These are phyloP conservation scores for Lamprologus lemairii DNA, from an alignment of 2,113 vertebrate genomes.

Conservation along the genomic window DNA sequence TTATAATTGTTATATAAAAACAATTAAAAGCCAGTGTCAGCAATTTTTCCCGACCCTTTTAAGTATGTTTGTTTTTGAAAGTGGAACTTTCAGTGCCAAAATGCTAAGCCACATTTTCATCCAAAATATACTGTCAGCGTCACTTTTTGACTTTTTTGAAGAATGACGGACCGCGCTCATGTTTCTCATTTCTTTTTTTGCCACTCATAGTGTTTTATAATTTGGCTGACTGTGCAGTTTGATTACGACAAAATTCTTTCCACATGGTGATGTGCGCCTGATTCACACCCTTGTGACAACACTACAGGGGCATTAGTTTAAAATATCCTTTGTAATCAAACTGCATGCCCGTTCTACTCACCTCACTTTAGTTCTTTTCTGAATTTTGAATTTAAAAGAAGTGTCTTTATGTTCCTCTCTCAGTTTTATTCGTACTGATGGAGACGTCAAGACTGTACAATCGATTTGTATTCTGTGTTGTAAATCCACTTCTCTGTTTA, in stretches of 20 bases:
- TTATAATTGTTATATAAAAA: neutral
- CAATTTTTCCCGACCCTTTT: neutral
- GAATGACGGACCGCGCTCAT: neutral
- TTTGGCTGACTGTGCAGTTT: neutral
- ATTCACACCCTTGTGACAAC: neutral
- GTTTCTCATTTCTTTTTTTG: neutral
- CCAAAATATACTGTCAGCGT: neutral
- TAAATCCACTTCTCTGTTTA: neutral
- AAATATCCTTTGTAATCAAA: neutral
- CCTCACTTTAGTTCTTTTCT: neutral
- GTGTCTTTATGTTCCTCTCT: neutral
- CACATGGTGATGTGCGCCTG: neutral
- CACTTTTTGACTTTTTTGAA: neutral
- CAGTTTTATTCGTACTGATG: neutral
- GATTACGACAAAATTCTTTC: conserved; percentile 1
- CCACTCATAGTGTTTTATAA: neutral
- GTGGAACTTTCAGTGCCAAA: neutral
- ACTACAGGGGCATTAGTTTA: neutral
- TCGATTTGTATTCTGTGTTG: neutral
- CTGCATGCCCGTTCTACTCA: neutral
- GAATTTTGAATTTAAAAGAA: neutral
- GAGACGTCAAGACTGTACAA: neutral
- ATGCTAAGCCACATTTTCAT: neutral
- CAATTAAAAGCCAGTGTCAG: neutral
- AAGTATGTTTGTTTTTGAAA: neutral